Evolutionary conservation across 2,113 vertebrate species (phyloP).

Genomic region (Elephantulus edwardii): DNA sequence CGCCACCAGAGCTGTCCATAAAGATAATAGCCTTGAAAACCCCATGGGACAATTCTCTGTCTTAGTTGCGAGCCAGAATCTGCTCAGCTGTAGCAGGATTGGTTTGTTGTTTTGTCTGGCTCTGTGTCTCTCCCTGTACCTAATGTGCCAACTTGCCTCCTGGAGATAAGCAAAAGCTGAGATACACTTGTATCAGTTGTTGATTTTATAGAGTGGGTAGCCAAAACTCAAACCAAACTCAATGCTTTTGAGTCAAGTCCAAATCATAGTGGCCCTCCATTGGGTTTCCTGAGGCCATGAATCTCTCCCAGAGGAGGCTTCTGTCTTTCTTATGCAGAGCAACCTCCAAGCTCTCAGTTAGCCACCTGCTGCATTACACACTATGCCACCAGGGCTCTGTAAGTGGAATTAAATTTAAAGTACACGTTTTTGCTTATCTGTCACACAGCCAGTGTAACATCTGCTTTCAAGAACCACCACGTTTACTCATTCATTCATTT

Average conservation of each 20-base stretch:
- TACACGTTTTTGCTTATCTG: not conserved
- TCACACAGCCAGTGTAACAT: not conserved
- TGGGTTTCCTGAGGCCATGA: no score
- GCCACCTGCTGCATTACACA: no score
- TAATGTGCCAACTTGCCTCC: not conserved
- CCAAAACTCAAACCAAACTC: no score
- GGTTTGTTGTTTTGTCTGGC: not conserved
- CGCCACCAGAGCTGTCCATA: no score
- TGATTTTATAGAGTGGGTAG: not conserved
- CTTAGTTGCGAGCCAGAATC: not conserved
- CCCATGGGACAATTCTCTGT: not conserved
- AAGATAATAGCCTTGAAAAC: not conserved
- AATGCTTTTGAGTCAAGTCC: no score
- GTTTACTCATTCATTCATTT: not conserved
- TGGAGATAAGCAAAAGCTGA: accelerated
- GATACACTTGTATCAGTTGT: not conserved
- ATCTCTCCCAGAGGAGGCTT: no score
- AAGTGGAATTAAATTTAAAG: not conserved
- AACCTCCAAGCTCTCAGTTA: no score
- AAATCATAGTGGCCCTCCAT: no score
- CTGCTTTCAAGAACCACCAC: not conserved
- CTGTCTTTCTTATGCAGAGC: no score
- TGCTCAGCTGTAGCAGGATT: not conserved
- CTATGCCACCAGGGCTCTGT: no score
- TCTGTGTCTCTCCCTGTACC: not conserved